phyloP scores from a whole-genome alignment of 2,797 vertebrate genomes.

The Allobates femoralis region DNA sequence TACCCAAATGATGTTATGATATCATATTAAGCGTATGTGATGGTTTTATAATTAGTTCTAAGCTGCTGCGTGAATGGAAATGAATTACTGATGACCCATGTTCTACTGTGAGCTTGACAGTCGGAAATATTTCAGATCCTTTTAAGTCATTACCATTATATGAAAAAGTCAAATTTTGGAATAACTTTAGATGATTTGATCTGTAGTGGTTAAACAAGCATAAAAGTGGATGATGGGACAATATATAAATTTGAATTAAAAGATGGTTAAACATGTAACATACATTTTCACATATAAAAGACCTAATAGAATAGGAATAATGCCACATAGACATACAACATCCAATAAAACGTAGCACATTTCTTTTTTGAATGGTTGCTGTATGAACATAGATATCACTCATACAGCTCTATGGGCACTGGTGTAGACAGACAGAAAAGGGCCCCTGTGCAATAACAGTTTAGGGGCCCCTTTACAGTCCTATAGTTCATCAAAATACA shows the following conservation, averaged over 20 bases:
- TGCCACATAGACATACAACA: background rate
- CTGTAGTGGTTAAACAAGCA: background rate
- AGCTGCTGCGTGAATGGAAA: constrained; percentile 3
- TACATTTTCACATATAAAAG: background rate
- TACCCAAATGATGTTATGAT: constrained; percentile 26
- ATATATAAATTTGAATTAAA: background rate
- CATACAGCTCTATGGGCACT: no score
- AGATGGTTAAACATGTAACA: background rate
- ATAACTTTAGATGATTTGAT: background rate
- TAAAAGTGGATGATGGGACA: background rate
- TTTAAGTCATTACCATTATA: background rate
- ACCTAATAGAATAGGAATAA: background rate
- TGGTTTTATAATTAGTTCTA: constrained; percentile 44
- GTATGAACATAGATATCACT: no score
- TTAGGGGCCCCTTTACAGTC: no score
- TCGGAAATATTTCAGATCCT: background rate
- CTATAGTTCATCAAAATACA: no score
- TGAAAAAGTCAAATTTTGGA: background rate
- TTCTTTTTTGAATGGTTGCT: background rate
- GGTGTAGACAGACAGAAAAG: no score
- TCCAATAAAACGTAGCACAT: background rate
- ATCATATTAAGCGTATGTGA: constrained; percentile 31
- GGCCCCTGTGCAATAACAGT: no score
- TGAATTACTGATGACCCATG: constrained; percentile 24
- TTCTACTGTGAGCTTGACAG: background rate